Conservation (phyloP, 2,888 invertebrate genomes). For the Eulithis testata region DNA sequence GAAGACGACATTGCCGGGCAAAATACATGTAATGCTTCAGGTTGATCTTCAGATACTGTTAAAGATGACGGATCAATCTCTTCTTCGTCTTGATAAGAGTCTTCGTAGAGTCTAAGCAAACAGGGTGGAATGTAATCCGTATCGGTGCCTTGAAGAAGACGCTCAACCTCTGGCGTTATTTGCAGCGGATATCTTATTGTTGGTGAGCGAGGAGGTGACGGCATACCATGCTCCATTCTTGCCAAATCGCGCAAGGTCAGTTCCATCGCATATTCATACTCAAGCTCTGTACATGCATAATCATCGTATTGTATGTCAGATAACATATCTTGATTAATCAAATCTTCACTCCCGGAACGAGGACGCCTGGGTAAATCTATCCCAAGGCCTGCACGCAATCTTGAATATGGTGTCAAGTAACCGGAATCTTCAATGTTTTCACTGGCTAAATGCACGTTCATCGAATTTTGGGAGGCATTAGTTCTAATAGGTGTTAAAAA, state of each 20-base stretch:
- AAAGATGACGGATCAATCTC: not conserved
- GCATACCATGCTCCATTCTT: too few relatives aligned
- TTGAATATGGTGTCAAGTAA: constrained; percentile 6
- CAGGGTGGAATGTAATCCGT: not conserved
- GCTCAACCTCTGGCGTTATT: not conserved
- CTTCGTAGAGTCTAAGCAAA: not conserved
- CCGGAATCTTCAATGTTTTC: constrained; percentile 6
- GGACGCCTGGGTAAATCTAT: not conserved
- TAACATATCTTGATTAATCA: not conserved
- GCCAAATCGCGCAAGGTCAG: not conserved
- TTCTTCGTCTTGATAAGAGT: not conserved
- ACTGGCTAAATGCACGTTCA: not conserved
- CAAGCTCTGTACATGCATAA: not conserved
- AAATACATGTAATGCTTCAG: not conserved
- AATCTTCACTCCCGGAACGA: not conserved
- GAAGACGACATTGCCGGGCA: not conserved
- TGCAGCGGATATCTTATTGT: not conserved
- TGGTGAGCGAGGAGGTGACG: not conserved
- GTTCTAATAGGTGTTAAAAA: constrained; percentile 7
- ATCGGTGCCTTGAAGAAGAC: not conserved
- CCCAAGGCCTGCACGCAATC: not conserved
- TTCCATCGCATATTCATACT: not conserved
- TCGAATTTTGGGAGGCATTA: not conserved
- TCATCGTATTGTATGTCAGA: not conserved
- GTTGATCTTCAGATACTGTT: not conserved